Evolutionary conservation across 2,113 vertebrate genomes (phyloP).

Genomic region (Hippoglossus stenolepis): DNA sequence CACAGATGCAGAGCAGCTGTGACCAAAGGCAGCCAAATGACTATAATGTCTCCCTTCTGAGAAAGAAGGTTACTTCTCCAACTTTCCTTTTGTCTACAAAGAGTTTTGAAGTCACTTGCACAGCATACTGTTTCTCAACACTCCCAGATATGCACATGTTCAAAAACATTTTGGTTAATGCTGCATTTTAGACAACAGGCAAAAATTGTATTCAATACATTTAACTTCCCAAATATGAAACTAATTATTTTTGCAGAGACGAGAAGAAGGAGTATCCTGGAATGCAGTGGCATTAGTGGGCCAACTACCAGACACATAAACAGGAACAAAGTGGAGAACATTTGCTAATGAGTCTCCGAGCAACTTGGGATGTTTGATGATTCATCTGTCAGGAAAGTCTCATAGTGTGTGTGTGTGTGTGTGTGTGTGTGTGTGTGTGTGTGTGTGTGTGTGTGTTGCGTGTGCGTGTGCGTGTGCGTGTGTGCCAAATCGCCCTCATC

Average conservation of each 20-base stretch:
- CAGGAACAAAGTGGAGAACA: conserved; percentile 13
- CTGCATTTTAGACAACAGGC: background rate
- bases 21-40: conserved; percentile 31
- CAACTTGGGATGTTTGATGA: conserved; percentile 33
- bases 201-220: conserved; percentile 6
- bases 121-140: background rate
- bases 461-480: conserved; percentile 18
- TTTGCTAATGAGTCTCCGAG: conserved; percentile 20
- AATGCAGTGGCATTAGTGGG: conserved; percentile 12
- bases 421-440: conserved; percentile 18
- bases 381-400: conserved; percentile 32
- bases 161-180: conserved; percentile 11
- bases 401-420: conserved; percentile 15
- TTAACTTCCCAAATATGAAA: conserved; percentile 32
- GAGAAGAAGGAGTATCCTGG: conserved; percentile 30
- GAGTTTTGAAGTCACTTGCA: background rate
- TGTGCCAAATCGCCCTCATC: conserved; percentile 50
- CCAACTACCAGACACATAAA: conserved; percentile 43
- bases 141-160: background rate
- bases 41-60: too few relatives aligned
- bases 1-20: conserved; percentile 49
- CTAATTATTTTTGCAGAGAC: conserved; percentile 29
- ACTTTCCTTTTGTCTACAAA: background rate
- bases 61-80: background rate
- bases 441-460: conserved; percentile 11